Evolutionary conservation across 2,113 vertebrate genomes (phyloP), one percentile per base, ranked within the genome.

Genomic region (Silurus glanis): DNA sequence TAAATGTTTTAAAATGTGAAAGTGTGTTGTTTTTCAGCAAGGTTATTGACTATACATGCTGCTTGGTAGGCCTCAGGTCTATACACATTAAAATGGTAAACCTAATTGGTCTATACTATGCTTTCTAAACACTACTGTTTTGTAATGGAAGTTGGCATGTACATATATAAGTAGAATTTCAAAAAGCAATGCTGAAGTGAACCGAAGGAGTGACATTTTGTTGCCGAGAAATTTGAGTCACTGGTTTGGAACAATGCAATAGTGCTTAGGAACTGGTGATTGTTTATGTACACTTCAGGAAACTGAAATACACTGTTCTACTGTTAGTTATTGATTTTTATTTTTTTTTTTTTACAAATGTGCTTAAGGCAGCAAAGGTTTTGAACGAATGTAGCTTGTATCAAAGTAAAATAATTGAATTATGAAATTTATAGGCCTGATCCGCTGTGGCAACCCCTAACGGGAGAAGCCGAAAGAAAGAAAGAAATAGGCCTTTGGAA

Each of bases 241-340:
- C 19, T 28, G 53, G 80, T 37, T 76, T 78, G 19, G 55, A 86
- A 62, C 55, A 49, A 74, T 62, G 58, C 85, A 62, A 67, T 62
- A 62, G 51, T 78, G 83, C 87, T 76, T 71, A 82, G 83, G 49
- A 81, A 82, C 87, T 9, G 66, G 53, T 58, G 45, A 79, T 53
- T 88, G 80, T 88, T 88, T 72, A 62, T 47, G 75, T 25, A 45
- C 45, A 28, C 71, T 62, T 72, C 71, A 76, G 45, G 64, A 61
- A 83, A 85, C 83, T 61, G 56, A 84, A n/a, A n/a, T 9, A 51
- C 23, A n/a, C 49, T 17, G 67, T 28, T 88, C 51, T 51, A 17
- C 19, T 85, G 69, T 55, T 12, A 2, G 37, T 3, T 72, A 23
- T 1, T 10, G 45, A 72, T 37, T 37, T 37, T 37, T 37, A 37